Evolutionary conservation across 2,888 invertebrate species (phyloP).

Genomic region (Drosophila ezoana): DNA sequence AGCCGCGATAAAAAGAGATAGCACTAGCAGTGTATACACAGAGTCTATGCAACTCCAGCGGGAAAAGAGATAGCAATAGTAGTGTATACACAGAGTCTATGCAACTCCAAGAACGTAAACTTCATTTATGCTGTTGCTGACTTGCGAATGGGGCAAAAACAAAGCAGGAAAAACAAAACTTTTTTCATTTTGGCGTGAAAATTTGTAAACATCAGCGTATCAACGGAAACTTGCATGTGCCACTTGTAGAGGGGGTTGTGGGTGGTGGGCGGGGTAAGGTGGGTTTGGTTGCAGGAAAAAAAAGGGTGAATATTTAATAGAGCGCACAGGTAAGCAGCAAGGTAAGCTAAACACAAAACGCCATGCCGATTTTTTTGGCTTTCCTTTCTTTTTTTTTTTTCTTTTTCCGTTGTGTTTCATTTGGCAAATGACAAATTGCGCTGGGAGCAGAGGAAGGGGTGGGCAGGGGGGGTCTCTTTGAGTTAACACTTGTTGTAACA

Average conservation of each 20-base stretch:
- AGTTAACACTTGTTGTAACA: constrained; percentile 73
- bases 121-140: constrained; percentile 34
- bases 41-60: constrained; percentile 3
- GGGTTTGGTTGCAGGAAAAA: constrained; percentile 10
- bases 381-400: constrained; percentile 16
- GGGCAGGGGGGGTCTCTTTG: constrained; percentile 34
- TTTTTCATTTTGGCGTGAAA: constrained; percentile 76
- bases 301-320: constrained; percentile 78
- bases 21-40: background rate
- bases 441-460: constrained; percentile 14
- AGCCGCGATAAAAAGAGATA: background rate
- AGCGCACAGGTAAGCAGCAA: constrained; percentile 43
- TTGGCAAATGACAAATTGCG: constrained; percentile 73
- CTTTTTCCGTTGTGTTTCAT: constrained; percentile 45
- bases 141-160: constrained; percentile 42
- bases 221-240: constrained; percentile 60
- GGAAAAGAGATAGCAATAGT: background rate
- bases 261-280: background rate
- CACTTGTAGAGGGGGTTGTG: constrained; percentile 8
- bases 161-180: constrained; percentile 37
- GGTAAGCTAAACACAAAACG: constrained; percentile 22
- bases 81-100: background rate
- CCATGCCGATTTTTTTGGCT: constrained; percentile 17
- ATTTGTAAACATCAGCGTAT: constrained; percentile 75
- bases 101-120: constrained; percentile 19